Percentiles rank a stretch among this genome's conserved stretches.
Evolutionary conservation across 2,888 invertebrate genomes (phyloP).

Genomic region (Tuta absoluta): DNA sequence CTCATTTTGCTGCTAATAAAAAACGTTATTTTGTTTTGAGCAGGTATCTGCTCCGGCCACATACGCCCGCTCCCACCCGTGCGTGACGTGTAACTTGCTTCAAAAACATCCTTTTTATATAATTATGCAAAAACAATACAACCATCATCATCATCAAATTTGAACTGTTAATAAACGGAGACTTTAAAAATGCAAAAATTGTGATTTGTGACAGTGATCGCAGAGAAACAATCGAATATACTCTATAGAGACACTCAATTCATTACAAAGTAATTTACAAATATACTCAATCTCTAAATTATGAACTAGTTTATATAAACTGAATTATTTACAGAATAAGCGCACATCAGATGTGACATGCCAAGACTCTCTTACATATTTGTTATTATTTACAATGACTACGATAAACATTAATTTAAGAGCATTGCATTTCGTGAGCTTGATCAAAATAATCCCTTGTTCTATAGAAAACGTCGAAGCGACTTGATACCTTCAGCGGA

Average conservation of each 20-base stretch:
- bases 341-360: conserved; percentile 65
- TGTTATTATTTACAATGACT: conserved; percentile 79
- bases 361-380: conserved; percentile 64
- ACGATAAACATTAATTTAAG: conserved; percentile 72
- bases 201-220: conserved; percentile 78
- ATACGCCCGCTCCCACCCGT: conserved; percentile 58
- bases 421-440: conserved; percentile 78
- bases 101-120: conserved; percentile 54
- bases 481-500: conserved; percentile 40
- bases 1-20: not conserved
- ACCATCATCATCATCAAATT: conserved; percentile 67
- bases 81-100: conserved; percentile 58
- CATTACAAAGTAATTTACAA: conserved; percentile 76
- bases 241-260: conserved; percentile 73
- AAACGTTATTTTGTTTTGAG: not conserved
- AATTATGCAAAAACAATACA: conserved; percentile 67
- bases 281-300: conserved; percentile 74
- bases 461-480: conserved; percentile 52
- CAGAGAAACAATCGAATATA: conserved; percentile 69
- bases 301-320: conserved; percentile 69
- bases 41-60: conserved; percentile 20
- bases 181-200: conserved; percentile 68
- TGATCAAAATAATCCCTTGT: conserved; percentile 75
- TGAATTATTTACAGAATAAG: conserved; percentile 77
- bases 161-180: conserved; percentile 61